Base-by-base conservation (phyloP, 2,888 invertebrate genomes). In the Cataglyphis rosenhaueri region DNA sequence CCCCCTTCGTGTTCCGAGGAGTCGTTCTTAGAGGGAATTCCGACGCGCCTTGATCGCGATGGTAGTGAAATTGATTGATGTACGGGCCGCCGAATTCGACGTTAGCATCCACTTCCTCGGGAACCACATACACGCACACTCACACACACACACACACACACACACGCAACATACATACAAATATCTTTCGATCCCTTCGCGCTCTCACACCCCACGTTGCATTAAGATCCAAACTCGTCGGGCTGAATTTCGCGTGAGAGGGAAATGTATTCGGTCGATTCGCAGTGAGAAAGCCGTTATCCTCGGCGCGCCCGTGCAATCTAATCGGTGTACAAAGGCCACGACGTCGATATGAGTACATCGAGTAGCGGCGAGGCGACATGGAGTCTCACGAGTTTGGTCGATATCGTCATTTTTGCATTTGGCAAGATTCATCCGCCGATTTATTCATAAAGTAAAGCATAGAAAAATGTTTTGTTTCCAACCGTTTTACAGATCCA, bases 1-100 rank as follows among this genome's bases (percentile, higher is more conserved):
- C 25, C 25, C 25, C 0, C 21, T 44, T 70, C 68, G 82, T 44
- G 44, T 48, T 52, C n/a, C 62, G 62, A 18, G 74, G 25, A 75
- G 73, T 75, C 75, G 55, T 73, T 64, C 82, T 83, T 78, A 62
- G 64, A 57, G 65, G 81, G 81, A 89, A 86, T 88, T 86, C 88
- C 84, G 41, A 64, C 79, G 61, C 76, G 85, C 59, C 71, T 55
- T 59, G 88, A 89, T 89, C 85, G 81, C 81, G 85, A 85, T 84
- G 81, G 74, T 44, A 84, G 85, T 87, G 88, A 91, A 91, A 90
- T 91, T 89, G 91, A 91, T 91, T 88, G 91, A 91, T 92, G 88
- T 82, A 89, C 87, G 87, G 87, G 86, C 83, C 76, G 86, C 78
- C 87, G 85, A 90, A 91, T 90, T 81, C 86, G 82, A 78, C 86